Evolutionary conservation across 1,140 invertebrate genomes (phyloP).

Genomic region (Sitodiplosis mosellana): DNA sequence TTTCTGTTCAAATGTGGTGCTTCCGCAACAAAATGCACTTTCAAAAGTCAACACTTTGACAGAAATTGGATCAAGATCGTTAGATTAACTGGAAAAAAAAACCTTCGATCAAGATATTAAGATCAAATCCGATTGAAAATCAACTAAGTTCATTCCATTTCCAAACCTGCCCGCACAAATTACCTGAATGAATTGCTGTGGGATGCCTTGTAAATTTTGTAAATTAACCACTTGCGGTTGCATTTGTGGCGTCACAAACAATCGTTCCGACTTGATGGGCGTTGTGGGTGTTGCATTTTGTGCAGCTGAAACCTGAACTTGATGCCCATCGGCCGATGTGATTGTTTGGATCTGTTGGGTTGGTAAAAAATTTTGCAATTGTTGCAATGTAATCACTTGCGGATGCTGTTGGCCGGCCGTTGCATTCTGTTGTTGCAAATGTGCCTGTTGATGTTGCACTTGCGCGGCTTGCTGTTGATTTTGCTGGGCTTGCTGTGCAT

Average conservation of each 20-base stretch:
- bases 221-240: conserved; percentile 5
- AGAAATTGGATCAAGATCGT: no score
- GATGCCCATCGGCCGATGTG: background rate
- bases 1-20: no score
- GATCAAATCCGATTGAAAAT: no score
- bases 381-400: conserved; percentile 32
- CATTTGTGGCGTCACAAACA: background rate
- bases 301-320: background rate
- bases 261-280: background rate
- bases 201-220: conserved; percentile 19
- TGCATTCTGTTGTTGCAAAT: conserved; percentile 21
- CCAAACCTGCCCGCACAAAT: no score
- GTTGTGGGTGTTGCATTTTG: background rate
- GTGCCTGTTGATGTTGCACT: conserved; percentile 29
- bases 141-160: no score
- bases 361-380: conserved; percentile 33
- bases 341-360: conserved; percentile 1
- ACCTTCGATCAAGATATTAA: no score
- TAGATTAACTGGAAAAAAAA: no score
- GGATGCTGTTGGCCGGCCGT: conserved; percentile 27
- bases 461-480: conserved; percentile 11
- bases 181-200: conserved; percentile 13
- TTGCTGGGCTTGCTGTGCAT: conserved; percentile 25
- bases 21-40: no score
- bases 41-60: no score